phyloP scores from a whole-genome alignment of 2,113 vertebrate species.

The Takifugu bimaculatus region DNA sequence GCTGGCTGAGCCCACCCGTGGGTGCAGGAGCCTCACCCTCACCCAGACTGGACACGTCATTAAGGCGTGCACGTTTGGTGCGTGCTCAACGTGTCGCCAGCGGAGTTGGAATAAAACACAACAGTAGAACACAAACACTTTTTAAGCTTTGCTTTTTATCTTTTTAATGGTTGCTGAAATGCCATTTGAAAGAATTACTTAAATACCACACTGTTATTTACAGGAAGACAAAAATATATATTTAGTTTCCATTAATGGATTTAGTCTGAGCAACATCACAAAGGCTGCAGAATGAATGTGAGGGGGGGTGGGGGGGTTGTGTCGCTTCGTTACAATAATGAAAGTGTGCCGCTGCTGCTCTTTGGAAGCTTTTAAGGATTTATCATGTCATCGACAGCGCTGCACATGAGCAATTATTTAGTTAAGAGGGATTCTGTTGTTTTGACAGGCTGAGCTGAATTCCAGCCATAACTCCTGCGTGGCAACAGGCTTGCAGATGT shows the following conservation, averaged over 20 bases:
- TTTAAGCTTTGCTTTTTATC: conserved; percentile 7
- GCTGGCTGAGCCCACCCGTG: too few relatives aligned
- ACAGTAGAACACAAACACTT: too few relatives aligned
- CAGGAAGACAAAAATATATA: conserved; percentile 1
- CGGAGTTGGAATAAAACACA: too few relatives aligned
- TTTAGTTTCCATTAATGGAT: conserved; percentile 20
- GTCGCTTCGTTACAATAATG: conserved; percentile 20
- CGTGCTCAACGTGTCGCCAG: too few relatives aligned
- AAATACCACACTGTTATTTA: neutral
- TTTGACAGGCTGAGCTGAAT: conserved; percentile 1
- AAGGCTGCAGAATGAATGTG: neutral
- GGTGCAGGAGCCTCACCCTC: too few relatives aligned
- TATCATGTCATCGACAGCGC: conserved; percentile 6
- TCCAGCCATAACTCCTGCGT: neutral
- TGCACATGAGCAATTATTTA: conserved; percentile 2
- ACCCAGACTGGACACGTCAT: too few relatives aligned
- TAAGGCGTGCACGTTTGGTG: too few relatives aligned
- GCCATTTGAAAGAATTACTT: neutral
- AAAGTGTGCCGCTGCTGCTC: conserved; percentile 15
- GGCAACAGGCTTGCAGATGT: conserved; percentile 2
- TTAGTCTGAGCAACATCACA: conserved; percentile 12
- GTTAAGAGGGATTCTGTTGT: conserved; percentile 2
- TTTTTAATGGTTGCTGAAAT: conserved; percentile 6
- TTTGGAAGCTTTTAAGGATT: conserved; percentile 16
- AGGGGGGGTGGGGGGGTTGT: neutral